Conservation (phyloP, 1,140 invertebrate genomes). For the Sycobia sp. region DNA sequence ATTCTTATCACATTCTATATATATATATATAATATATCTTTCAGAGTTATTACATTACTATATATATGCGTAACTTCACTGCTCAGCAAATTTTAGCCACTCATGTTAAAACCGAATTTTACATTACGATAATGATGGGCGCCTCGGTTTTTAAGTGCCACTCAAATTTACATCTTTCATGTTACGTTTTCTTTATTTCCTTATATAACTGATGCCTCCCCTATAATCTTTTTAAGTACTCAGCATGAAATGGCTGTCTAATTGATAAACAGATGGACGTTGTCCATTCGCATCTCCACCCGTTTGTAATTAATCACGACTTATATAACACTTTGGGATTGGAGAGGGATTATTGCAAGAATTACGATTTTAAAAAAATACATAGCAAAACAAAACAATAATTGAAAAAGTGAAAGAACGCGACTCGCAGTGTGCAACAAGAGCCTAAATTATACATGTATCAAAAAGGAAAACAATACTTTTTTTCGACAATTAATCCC, state of each 20-base stretch:
- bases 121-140: not conserved
- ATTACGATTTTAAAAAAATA: not conserved
- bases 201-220: too few relatives aligned
- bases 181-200: constrained; percentile 3
- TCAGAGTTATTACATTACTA: too few relatives aligned
- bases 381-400: constrained; percentile 16
- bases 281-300: constrained; percentile 1
- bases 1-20: too few relatives aligned
- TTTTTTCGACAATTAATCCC: too few relatives aligned
- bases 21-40: too few relatives aligned
- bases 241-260: constrained; percentile 20
- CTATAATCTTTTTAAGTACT: constrained; percentile 31
- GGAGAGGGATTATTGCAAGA: not conserved
- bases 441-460: too few relatives aligned
- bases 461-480: too few relatives aligned
- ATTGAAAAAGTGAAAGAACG: too few relatives aligned
- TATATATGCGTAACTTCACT: too few relatives aligned
- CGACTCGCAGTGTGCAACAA: too few relatives aligned
- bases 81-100: too few relatives aligned
- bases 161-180: constrained; percentile 14
- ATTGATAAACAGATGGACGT: constrained; percentile 16
- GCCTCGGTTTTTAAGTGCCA: not conserved
- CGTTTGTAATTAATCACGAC: constrained; percentile 1
- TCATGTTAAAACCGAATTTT: constrained; percentile 9
- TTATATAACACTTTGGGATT: constrained; percentile 16